phyloP scores from a whole-genome alignment of 2,797 vertebrate genomes.

The Gadopsis bispinosus region DNA sequence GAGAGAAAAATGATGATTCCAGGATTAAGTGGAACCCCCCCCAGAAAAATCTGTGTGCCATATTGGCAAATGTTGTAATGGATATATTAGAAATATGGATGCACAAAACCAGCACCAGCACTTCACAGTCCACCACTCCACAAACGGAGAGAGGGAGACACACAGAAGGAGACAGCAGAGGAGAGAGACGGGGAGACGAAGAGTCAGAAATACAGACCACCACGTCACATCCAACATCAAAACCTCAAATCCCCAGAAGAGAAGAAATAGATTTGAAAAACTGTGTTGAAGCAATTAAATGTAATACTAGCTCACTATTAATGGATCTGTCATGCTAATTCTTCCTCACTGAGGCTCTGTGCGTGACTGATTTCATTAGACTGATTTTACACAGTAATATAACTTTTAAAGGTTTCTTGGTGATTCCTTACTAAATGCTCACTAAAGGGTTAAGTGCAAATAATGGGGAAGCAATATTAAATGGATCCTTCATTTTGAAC shows the following conservation, averaged over 20 bases:
- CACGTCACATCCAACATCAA: constrained; percentile 82
- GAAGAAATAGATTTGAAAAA: constrained; percentile 69
- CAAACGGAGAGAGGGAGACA: constrained; percentile 84
- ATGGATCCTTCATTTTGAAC: neutral
- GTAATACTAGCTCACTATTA: constrained; percentile 6
- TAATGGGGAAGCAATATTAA: neutral
- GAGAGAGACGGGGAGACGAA: constrained; percentile 73
- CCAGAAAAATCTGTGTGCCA: constrained; percentile 4
- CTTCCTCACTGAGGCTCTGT: neutral
- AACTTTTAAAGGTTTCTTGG: neutral
- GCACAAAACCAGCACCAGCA: constrained; percentile 70
- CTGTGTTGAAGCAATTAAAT: too few species aligned
- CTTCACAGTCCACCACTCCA: constrained; percentile 80
- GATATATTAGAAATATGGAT: constrained; percentile 51
- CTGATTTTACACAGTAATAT: neutral
- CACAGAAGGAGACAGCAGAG: constrained; percentile 79
- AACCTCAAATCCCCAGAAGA: constrained; percentile 52
- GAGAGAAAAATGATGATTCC: constrained; percentile 46
- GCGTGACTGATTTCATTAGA: neutral
- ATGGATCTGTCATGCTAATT: neutral
- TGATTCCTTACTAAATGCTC: neutral
- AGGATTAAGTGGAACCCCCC: constrained; percentile 22
- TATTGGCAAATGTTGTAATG: constrained; percentile 30
- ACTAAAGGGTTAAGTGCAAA: neutral
- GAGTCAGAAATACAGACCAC: constrained; percentile 81